Percentiles rank a stretch among this genome's conserved stretches.
Evolutionary conservation across 1,140 invertebrate species (phyloP).

Genomic region (Calliphora vicina): DNA sequence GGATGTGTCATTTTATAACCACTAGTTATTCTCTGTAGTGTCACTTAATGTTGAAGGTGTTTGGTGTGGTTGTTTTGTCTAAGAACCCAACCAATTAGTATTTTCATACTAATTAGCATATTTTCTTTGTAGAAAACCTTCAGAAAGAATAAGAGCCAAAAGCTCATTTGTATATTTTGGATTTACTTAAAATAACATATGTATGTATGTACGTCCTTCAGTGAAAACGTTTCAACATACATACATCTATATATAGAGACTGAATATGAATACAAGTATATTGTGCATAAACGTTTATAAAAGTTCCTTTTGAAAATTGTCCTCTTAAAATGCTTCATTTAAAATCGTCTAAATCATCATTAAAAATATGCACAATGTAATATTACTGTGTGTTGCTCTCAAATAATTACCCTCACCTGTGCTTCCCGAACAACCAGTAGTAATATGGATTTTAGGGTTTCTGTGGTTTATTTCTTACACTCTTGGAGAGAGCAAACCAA

Average conservation of each 20-base stretch:
- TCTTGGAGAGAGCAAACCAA: too few species aligned
- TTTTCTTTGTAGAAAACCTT: not conserved
- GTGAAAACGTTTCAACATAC: not conserved
- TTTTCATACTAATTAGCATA: not conserved
- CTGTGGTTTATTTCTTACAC: too few species aligned
- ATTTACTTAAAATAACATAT: not conserved
- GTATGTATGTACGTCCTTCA: not conserved
- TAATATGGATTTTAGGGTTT: not conserved
- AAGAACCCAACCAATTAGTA: conserved; percentile 13
- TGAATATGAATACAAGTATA: conserved; percentile 4
- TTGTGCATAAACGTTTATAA: conserved; percentile 1
- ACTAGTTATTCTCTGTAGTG: not conserved
- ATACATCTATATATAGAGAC: too few species aligned
- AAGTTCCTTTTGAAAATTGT: not conserved
- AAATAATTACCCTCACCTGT: not conserved
- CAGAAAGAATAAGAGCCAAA: not conserved
- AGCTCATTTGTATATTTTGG: not conserved
- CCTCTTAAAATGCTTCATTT: conserved; percentile 23
- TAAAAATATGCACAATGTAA: conserved; percentile 2
- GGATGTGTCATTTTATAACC: conserved; percentile 7
- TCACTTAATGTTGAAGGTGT: not conserved
- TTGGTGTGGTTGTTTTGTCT: not conserved
- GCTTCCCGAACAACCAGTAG: not conserved
- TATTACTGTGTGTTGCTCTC: not conserved
- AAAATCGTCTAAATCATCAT: conserved; percentile 28